These are phyloP conservation scores for Amaurobius ferox DNA, from an alignment of 2,888 invertebrate genomes.

Conservation along the genomic window DNA sequence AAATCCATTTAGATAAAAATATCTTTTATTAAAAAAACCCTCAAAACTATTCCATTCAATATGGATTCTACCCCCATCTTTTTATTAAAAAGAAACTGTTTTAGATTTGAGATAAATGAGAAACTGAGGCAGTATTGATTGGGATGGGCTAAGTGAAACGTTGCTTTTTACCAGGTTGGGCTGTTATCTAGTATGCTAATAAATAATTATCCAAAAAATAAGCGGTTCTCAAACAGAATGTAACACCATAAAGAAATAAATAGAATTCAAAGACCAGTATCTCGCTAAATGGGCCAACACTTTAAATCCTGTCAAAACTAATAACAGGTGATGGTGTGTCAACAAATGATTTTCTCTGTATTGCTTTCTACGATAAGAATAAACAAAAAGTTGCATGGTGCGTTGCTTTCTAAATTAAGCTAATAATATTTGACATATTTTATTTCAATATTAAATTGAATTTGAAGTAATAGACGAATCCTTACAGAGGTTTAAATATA, in stretches of 20 bases:
- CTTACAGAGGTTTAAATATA: no score
- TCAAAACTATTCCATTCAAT: no score
- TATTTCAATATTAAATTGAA: no score
- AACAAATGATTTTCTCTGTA: neutral
- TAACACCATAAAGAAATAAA: conserved; percentile 4
- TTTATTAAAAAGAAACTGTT: conserved; percentile 13
- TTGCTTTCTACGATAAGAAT: no score
- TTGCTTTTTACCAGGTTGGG: conserved; percentile 20
- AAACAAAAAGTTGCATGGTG: no score
- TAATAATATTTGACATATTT: no score
- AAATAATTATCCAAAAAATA: conserved; percentile 22
- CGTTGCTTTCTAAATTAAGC: no score
- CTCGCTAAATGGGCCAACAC: no score
- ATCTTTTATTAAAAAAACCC: no score
- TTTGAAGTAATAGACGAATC: no score
- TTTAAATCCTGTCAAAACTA: neutral
- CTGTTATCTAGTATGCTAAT: conserved; percentile 31
- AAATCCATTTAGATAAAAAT: no score
- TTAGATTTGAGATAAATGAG: neutral
- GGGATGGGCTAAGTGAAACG: conserved; percentile 18
- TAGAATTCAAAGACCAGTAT: neutral
- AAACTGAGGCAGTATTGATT: conserved; percentile 19
- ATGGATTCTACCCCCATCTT: neutral
- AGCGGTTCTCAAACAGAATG: neutral
- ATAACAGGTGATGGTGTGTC: neutral